These are phyloP conservation scores for Yoshiicerus persimilis DNA, from an alignment of 1,140 invertebrate species.

Conservation along the genomic window DNA sequence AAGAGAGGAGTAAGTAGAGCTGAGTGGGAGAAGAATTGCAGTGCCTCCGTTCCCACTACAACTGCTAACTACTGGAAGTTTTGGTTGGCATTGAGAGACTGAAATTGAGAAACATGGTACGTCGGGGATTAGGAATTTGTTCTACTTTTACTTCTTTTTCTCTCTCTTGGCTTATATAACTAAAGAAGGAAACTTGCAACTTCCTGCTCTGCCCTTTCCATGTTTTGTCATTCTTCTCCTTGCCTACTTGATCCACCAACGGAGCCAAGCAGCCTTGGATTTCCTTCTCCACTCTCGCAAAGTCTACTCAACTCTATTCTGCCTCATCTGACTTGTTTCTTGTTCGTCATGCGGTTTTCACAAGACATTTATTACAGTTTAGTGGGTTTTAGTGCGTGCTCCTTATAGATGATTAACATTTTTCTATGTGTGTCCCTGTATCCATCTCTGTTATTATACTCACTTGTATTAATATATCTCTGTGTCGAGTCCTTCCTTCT, in stretches of 20 bases:
- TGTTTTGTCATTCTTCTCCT: conserved; percentile 27
- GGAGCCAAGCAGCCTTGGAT: background rate
- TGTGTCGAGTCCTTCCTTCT: too few relatives aligned
- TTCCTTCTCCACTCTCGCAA: background rate
- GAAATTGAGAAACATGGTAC: conserved; percentile 42
- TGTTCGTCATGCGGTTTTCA: conserved; percentile 21
- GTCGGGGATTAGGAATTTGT: conserved; percentile 41
- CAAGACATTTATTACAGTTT: conserved; percentile 21
- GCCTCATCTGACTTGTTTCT: conserved; percentile 16
- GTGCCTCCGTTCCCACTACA: background rate
- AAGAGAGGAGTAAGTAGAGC: background rate
- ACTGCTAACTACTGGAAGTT: conserved; percentile 2
- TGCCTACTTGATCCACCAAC: background rate
- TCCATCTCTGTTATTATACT: background rate
- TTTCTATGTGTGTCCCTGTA: background rate
- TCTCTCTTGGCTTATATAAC: conserved; percentile 7
- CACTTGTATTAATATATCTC: background rate
- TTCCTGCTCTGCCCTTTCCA: conserved; percentile 21
- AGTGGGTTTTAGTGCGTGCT: conserved; percentile 3
- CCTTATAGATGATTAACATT: conserved; percentile 15
- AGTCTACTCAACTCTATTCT: conserved; percentile 17
- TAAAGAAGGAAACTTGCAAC: conserved; percentile 10
- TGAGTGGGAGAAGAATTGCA: background rate
- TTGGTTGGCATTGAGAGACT: conserved; percentile 5
- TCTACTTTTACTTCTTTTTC: conserved; percentile 21